Percentiles rank a stretch among this genome's conserved stretches.
phyloP scores from a whole-genome alignment of 2,888 invertebrate genomes.

The Falcaria lacertinaria region DNA sequence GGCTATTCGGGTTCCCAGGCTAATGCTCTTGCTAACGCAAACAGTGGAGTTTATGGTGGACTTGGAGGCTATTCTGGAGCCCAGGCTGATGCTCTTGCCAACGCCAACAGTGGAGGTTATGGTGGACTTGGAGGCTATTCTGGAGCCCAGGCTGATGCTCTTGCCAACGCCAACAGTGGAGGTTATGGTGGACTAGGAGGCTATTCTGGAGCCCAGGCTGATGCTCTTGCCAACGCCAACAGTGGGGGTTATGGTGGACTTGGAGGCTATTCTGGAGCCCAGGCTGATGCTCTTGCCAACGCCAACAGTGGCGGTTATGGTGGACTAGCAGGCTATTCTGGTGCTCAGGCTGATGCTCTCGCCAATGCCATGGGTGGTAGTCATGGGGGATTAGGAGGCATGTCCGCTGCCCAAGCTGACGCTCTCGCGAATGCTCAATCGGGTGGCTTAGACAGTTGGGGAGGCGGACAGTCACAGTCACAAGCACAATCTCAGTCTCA shows the following conservation, averaged over 20 bases:
- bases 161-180: conserved; percentile 8
- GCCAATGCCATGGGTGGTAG: conserved; percentile 3
- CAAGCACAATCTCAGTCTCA: conserved; percentile 3
- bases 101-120: background rate
- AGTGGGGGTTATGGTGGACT: conserved; percentile 3
- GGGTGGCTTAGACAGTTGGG: conserved; percentile 1
- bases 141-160: conserved; percentile 11
- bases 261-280: conserved; percentile 7
- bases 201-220: conserved; percentile 17
- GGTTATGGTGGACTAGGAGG: conserved; percentile 15
- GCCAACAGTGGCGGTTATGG: conserved; percentile 7
- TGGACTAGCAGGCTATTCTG: conserved; percentile 11
- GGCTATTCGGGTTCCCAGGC: conserved; percentile 9
- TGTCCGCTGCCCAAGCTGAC: conserved; percentile 5
- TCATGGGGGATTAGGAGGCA: background rate
- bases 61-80: conserved; percentile 5
- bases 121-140: conserved; percentile 6
- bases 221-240: conserved; percentile 10
- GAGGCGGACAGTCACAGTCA: conserved; percentile 8
- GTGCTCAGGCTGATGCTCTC: conserved; percentile 5
- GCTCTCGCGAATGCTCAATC: conserved; percentile 12
- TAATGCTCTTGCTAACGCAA: conserved; percentile 5
- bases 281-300: conserved; percentile 7
- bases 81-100: conserved; percentile 5
- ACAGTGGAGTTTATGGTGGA: conserved; percentile 7